These are phyloP conservation scores for Megalops atlanticus DNA, from an alignment of 2,113 vertebrate genomes.

Conservation along the genomic window DNA sequence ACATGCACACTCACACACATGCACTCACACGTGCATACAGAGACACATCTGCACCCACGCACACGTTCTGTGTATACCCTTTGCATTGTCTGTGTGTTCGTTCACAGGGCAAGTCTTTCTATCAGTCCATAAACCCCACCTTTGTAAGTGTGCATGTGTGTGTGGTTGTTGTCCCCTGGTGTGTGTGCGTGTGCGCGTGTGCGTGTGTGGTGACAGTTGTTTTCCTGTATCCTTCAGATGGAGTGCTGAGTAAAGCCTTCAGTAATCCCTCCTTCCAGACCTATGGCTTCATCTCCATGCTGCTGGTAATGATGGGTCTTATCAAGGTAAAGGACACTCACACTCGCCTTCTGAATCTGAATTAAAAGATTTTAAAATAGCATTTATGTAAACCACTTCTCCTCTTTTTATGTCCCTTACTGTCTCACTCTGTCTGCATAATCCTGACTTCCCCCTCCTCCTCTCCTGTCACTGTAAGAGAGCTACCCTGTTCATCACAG, in stretches of 20 bases:
- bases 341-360: background rate
- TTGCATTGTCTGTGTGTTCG: too few species aligned
- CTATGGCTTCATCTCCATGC: constrained; percentile 81
- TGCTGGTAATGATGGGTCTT: constrained; percentile 89
- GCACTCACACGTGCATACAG: too few species aligned
- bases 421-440: background rate
- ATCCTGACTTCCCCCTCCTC: background rate
- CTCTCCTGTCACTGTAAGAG: background rate
- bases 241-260: constrained; percentile 87
- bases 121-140: too few species aligned
- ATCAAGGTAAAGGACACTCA: constrained; percentile 79
- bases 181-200: too few species aligned
- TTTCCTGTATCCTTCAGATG: constrained; percentile 68
- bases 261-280: constrained; percentile 76
- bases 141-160: too few species aligned
- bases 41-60: too few species aligned
- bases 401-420: background rate
- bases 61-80: too few species aligned
- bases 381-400: background rate
- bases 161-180: too few species aligned
- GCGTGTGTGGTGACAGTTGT: too few species aligned
- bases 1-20: too few species aligned
- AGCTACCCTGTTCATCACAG: background rate
- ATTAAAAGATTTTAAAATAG: too few species aligned
- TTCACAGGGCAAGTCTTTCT: too few species aligned